Conservation (phyloP, 92 coral and sea anemone genomes). For the Galaxea fascicularis region DNA sequence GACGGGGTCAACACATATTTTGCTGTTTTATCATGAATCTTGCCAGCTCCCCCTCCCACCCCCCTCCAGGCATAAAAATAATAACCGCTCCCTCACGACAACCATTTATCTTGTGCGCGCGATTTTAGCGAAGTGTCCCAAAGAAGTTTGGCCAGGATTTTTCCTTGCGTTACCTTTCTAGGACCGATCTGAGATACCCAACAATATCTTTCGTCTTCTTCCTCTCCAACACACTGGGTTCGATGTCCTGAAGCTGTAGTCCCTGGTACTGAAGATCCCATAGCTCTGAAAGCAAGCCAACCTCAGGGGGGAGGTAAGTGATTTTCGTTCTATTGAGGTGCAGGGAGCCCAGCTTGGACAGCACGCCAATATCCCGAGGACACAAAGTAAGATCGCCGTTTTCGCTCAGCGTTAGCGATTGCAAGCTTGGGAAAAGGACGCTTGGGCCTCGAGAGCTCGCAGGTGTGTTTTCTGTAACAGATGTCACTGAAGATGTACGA, state of each 20-base stretch:
- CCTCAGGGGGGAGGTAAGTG: constrained; percentile 88
- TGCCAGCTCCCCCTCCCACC: too few relatives aligned
- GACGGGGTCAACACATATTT: too few relatives aligned
- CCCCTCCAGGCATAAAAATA: too few relatives aligned
- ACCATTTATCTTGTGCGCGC: too few relatives aligned
- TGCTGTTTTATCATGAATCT: too few relatives aligned
- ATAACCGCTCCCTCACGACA: too few relatives aligned
- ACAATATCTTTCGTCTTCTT: constrained; percentile 94
- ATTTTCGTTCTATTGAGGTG: constrained; percentile 86
- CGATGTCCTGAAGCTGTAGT: constrained; percentile 85
- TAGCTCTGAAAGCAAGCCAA: constrained; percentile 91
- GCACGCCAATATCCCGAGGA: constrained; percentile 82
- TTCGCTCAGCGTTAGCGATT: constrained; percentile 83
- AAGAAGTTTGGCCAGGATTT: background rate
- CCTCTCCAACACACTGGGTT: constrained; percentile 94
- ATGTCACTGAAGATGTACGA: constrained; percentile 34
- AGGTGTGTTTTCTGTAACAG: constrained; percentile 20
- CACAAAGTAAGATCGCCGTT: constrained; percentile 67
- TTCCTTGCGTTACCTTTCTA: constrained; percentile 79
- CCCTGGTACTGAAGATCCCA: constrained; percentile 98
- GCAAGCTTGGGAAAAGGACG: constrained; percentile 85
- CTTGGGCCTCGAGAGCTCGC: constrained; percentile 27
- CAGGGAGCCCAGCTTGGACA: constrained; percentile 90
- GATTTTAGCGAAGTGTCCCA: too few relatives aligned
- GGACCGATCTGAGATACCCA: constrained; percentile 93